Evolutionary conservation across 1,140 invertebrate genomes (phyloP), one percentile per base, ranked within the genome.

Genomic region (Trissolcus basalis): DNA sequence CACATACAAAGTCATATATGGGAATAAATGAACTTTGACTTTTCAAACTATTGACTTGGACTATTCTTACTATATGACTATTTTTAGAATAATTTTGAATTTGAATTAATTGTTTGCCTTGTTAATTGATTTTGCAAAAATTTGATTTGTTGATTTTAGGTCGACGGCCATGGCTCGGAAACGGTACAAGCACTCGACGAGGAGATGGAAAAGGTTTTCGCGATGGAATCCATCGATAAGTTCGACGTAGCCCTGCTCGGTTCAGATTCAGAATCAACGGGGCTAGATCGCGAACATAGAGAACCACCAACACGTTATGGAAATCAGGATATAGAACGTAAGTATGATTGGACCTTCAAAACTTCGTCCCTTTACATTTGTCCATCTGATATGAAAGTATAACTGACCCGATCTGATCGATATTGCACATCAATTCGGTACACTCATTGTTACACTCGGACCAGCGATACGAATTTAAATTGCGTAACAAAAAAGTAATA

Each of bases 191-290:
- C 91, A 72, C 86, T 94, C 86, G 93, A 94, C 86, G 92, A 93
- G 86, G 93, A 94, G 89, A 94, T 93, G 91, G 93, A 93, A 83
- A 94, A 94, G 87, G 92, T 94, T 67, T 94, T 94, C 85, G 91
- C 91, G 35, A 89, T 89, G 85, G 85, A 87, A 49, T 63, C 82
- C 63, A 86, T 89, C 50, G 90, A 92, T 45, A 90, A 91, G 72
- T 93, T 93, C 83, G 90, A 92, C 88, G 90, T 93, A 85, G 89
- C 90, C 67, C 89, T 88, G 48, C 87, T 92, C 49, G 88, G 89
- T 45, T 89, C 90, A 16, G 83, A 86, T 8, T 86, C 86, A 9
- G 87, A 89, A 81, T 89, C 90, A 27, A 83, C 84, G 67, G 89
- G 87, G 54, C 87, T 86, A 50, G 86, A 87, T 71, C 88, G 89